Base-by-base conservation (phyloP, 2,888 invertebrate species). In the Dicyrtomina minuta region DNA sequence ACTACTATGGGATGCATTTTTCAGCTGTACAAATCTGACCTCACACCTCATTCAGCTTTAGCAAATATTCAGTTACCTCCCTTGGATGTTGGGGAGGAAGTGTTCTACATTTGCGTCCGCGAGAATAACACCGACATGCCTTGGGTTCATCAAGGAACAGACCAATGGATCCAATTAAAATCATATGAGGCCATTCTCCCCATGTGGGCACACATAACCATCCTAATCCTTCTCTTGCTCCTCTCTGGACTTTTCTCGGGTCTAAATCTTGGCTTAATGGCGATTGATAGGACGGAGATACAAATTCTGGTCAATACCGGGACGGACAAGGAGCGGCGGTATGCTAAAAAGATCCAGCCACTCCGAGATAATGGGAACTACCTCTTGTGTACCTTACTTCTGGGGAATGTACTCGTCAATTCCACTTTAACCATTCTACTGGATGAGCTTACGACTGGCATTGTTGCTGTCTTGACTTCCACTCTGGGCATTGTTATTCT, bases 201-300 rank as follows among this genome's bases (percentile, higher is more conserved):
- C 0, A 74, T 91, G 0, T 93, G 93, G 93, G 84, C 88, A 0
- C 86, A 91, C 15, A 84, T 93, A 53, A 76, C 85, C 0, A 85
- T 94, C 24, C 89, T 95, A 61, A 68, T 88, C 15, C 78, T 83
- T 6, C 91, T 98, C 74, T 84, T 99, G 53, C 84, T 85, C 75
- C 91, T 98, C 79, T 99, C 98, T 0, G 94, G 97, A 0, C 83
- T 99, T 1, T 99, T 99, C 82, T 97, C 97, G 66, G 99, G 72
- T 17, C 66, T 72, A 1, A 70, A 70, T 60, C 58, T 70, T 1
- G 67, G 78, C 2, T 55, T 78, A n/a, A 77, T 78, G 75, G 90
- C 98, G 0, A 83, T 99, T 80, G 97, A 97, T 81, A 87, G 92
- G 79, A 98, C 96, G 0, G 97, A 98, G 81, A 82, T 98, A 81